These are phyloP conservation scores for Menidia menidia DNA, from an alignment of 2,797 vertebrate genomes.

Conservation along the genomic window DNA sequence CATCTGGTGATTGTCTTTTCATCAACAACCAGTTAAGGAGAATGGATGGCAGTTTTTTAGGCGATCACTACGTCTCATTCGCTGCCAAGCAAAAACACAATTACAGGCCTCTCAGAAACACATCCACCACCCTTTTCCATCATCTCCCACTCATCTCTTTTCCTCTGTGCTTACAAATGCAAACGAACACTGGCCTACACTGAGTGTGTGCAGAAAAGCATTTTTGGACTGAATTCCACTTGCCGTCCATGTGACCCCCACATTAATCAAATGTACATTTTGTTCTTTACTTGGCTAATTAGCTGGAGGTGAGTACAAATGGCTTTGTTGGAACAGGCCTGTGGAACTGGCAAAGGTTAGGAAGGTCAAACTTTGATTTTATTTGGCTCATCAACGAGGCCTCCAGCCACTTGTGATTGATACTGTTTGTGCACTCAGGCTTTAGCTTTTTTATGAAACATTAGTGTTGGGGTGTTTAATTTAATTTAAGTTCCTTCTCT, in stretches of 20 bases:
- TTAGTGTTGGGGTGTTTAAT: slow-evolving; percentile 40
- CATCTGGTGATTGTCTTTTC: slow-evolving; percentile 58
- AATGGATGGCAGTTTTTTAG: slow-evolving; percentile 38
- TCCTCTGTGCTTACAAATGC: slow-evolving; percentile 12
- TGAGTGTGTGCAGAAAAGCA: slow-evolving; percentile 4
- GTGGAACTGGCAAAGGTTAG: slow-evolving; percentile 24
- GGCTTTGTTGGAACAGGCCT: slow-evolving; percentile 42
- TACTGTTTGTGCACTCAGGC: slow-evolving; percentile 51
- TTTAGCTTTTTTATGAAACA: slow-evolving; percentile 57
- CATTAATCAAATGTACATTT: slow-evolving; percentile 67
- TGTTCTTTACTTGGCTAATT: slow-evolving; percentile 60
- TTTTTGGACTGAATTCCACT: slow-evolving; percentile 14
- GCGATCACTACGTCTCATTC: slow-evolving; percentile 39
- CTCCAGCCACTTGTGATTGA: slow-evolving; percentile 68
- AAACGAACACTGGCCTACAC: slow-evolving; percentile 15
- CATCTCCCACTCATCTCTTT: slow-evolving; percentile 12
- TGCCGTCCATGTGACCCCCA: slow-evolving; percentile 3
- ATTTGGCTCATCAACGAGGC: slow-evolving; percentile 67
- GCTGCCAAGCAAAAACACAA: slow-evolving; percentile 56
- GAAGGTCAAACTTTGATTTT: slow-evolving; percentile 61
- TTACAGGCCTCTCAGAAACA: slow-evolving; percentile 41
- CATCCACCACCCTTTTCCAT: slow-evolving; percentile 25
- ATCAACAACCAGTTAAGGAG: slow-evolving; percentile 64
- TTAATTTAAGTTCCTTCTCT: slow-evolving; percentile 48
- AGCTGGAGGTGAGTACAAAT: slow-evolving; percentile 59